These are phyloP conservation scores for Tinamus guttatus DNA, from an alignment of 2,113 vertebrate genomes.

Conservation along the genomic window DNA sequence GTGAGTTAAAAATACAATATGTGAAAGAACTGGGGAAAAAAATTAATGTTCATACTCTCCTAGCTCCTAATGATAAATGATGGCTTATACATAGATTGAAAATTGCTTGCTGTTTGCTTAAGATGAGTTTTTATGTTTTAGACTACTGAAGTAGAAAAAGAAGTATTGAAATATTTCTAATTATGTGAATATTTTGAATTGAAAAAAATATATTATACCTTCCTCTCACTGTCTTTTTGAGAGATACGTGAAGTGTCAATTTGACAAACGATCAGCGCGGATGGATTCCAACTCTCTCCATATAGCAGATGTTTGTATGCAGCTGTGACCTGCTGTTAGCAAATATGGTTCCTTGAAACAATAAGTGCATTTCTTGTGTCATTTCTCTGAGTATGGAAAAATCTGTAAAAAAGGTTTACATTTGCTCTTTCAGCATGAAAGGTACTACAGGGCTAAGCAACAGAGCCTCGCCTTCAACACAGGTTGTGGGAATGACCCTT, in stretches of 20 bases:
- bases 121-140: constrained; percentile 32
- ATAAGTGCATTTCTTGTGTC: background rate
- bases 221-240: constrained; percentile 29
- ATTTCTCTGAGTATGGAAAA: background rate
- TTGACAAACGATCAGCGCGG: background rate
- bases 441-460: rapidly evolving
- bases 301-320: background rate
- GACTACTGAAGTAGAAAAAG: constrained; percentile 47
- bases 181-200: constrained; percentile 48
- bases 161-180: constrained; percentile 64
- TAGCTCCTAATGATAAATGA: background rate
- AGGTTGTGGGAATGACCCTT: constrained; percentile 3
- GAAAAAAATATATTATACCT: background rate
- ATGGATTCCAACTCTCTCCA: background rate
- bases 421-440: constrained; percentile 7
- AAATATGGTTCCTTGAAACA: background rate
- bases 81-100: constrained; percentile 7
- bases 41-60: constrained; percentile 22
- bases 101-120: constrained; percentile 30
- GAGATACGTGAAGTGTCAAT: background rate
- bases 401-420: background rate
- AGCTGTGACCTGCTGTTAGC: background rate
- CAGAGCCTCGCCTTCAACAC: background rate
- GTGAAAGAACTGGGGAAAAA: constrained; percentile 4
- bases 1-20: constrained; percentile 24